These are phyloP conservation scores for Helicoverpa assulta DNA, from an alignment of 2,888 invertebrate species.

Conservation along the genomic window DNA sequence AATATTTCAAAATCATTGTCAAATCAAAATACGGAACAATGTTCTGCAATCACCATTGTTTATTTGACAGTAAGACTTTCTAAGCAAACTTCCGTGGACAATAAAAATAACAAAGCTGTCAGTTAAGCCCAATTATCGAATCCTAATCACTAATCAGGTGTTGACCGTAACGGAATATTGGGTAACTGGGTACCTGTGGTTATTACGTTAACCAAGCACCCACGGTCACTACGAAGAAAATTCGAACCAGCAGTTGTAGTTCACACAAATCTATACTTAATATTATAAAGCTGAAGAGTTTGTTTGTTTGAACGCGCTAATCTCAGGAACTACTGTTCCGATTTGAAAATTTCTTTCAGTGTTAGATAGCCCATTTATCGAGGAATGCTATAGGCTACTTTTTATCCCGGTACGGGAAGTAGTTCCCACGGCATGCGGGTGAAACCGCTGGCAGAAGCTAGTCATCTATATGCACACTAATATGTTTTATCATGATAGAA, in stretches of 20 bases:
- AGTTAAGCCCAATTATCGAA: conserved; percentile 46
- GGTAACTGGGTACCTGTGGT: conserved; percentile 60
- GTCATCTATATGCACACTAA: background rate
- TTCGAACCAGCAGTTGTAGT: conserved; percentile 24
- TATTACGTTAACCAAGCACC: conserved; percentile 40
- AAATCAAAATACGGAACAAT: conserved; percentile 13
- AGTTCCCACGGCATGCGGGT: too few species aligned
- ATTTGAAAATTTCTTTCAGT: too few species aligned
- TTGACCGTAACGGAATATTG: conserved; percentile 61
- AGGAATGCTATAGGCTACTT: too few species aligned
- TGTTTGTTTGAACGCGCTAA: too few species aligned
- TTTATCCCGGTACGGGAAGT: too few species aligned
- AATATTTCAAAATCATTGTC: conserved; percentile 17
- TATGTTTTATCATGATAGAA: background rate
- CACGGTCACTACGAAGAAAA: background rate
- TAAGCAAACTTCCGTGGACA: conserved; percentile 43
- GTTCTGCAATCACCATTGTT: conserved; percentile 22
- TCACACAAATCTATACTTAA: too few species aligned
- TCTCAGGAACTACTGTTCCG: too few species aligned
- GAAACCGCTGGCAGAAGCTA: too few species aligned
- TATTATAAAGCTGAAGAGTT: too few species aligned
- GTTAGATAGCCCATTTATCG: too few species aligned
- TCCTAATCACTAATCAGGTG: conserved; percentile 57
- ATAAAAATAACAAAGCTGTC: conserved; percentile 46
- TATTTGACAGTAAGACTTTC: conserved; percentile 40